A percentile compares a stretch with the other conserved stretches of the same genome.
phyloP scores from a whole-genome alignment of 2,797 vertebrate species.

The Florisuga fusca region DNA sequence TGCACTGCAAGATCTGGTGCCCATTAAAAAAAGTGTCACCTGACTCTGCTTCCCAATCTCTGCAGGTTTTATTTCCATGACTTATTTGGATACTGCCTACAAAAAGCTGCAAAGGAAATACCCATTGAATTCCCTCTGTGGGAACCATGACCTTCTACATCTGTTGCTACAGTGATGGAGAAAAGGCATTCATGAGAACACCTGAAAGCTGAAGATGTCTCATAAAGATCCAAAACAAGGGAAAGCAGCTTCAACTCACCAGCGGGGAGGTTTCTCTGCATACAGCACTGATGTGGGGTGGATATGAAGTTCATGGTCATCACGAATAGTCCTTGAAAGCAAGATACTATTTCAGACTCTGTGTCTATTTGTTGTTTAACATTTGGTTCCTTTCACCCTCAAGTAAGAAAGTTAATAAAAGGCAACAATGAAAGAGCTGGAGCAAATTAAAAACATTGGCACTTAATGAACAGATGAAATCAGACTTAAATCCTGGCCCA shows the following conservation, averaged over 20 bases:
- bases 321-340: conserved; percentile 90
- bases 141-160: not conserved
- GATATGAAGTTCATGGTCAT: conserved; percentile 95
- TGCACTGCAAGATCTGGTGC: not conserved
- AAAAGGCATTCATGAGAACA: not conserved
- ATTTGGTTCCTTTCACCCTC: not conserved
- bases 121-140: not conserved
- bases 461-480: not conserved
- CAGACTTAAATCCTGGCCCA: not conserved
- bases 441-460: not conserved
- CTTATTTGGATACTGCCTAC: not conserved
- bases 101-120: not conserved
- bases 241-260: conserved; percentile 79
- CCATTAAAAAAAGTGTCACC: not conserved
- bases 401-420: not conserved
- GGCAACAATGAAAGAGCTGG: not conserved
- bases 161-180: not conserved
- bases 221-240: not conserved
- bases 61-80: not conserved
- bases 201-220: not conserved
- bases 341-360: not conserved
- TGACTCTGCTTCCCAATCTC: not conserved
- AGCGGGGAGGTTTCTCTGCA: conserved; percentile 96
- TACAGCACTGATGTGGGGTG: conserved; percentile 96
- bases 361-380: not conserved